A percentile compares a stretch with the other conserved stretches of the same genome.
phyloP scores from a whole-genome alignment of 2,888 invertebrate genomes.

The Lampropteryx suffumata region DNA sequence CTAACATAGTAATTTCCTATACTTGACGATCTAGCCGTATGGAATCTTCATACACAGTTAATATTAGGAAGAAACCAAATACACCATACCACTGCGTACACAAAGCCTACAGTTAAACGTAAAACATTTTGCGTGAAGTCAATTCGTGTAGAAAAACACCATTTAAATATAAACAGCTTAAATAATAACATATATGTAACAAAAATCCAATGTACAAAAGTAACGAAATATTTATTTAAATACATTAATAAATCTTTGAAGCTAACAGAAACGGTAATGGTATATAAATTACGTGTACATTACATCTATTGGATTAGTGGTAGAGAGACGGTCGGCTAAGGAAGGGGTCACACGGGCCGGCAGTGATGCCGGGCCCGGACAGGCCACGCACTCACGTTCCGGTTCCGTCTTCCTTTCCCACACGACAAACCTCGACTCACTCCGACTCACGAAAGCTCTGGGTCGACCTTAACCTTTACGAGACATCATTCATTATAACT shows the following conservation, averaged over 20 bases:
- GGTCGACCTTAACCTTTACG: constrained; percentile 43
- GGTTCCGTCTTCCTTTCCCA: background rate
- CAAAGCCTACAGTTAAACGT: constrained; percentile 71
- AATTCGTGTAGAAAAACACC: constrained; percentile 74
- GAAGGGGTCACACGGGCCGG: constrained; percentile 28
- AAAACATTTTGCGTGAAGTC: constrained; percentile 73
- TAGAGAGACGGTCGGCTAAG: constrained; percentile 36
- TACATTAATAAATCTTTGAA: constrained; percentile 72
- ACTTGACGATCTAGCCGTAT: constrained; percentile 69
- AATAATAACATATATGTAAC: constrained; percentile 78
- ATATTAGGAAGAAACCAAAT: constrained; percentile 74
- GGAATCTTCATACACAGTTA: constrained; percentile 70
- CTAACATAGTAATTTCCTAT: constrained; percentile 78
- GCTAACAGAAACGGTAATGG: constrained; percentile 71
- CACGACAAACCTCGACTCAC: constrained; percentile 11
- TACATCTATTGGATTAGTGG: constrained; percentile 35
- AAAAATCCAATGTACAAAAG: constrained; percentile 81
- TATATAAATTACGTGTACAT: constrained; percentile 52
- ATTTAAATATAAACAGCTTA: constrained; percentile 79
- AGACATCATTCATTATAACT: constrained; percentile 48
- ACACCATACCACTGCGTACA: constrained; percentile 76
- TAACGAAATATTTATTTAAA: constrained; percentile 74
- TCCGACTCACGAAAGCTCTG: constrained; percentile 21
- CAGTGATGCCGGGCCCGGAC: background rate
- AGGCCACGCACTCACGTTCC: constrained; percentile 19